Evolutionary conservation across 2,113 vertebrate genomes (phyloP), one percentile per base, ranked within the genome.

Genomic region (Saguinus midas): DNA sequence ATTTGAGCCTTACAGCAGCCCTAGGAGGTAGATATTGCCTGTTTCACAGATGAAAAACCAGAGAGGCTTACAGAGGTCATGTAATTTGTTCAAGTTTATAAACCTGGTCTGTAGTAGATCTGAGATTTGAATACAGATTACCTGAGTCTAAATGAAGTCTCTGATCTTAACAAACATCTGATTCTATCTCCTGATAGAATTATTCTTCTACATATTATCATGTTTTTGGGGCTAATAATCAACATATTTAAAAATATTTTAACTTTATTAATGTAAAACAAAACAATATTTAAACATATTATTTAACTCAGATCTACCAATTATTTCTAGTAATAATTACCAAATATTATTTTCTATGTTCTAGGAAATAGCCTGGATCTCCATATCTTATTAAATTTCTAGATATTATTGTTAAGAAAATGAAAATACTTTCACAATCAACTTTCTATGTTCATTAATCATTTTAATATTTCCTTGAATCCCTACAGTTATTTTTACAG

Each of bases 401-500:
- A 57, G 64, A 88, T 89, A 88, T 86, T 70, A 45, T 80, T 93
- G 13, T 89, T 40, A 94, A 72, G 70, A 87, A 95, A 96, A 92
- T 96, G n/a, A 96, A 96, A 93, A 88, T 93, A 88, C 18, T 40
- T 95, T 93, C 27, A 55, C 79, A 76, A 88, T 78, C 0, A 8
- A 93, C 21, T 95, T 91, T 40, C 50, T 87, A 55, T 64, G 11
- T 45, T 96, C 85, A 93, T 90, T 88, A 90, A 79, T 96, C 91
- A 95, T 96, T 94, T 87, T 70, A 45, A 75, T 96, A 85, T 75
- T 87, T 85, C 58, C 58, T 82, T 85, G 16, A 8, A 76, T 96
- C 68, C 58, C 85, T 45, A 72, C 16, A 68, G 32, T 88, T 93
- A 95, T 82, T 91, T 97, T 96, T 91, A 81, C 7, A 61, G 13